Percentiles rank a stretch among this genome's conserved stretches.
phyloP scores from a whole-genome alignment of 2,797 vertebrate species.

The Sebastes alutus region DNA sequence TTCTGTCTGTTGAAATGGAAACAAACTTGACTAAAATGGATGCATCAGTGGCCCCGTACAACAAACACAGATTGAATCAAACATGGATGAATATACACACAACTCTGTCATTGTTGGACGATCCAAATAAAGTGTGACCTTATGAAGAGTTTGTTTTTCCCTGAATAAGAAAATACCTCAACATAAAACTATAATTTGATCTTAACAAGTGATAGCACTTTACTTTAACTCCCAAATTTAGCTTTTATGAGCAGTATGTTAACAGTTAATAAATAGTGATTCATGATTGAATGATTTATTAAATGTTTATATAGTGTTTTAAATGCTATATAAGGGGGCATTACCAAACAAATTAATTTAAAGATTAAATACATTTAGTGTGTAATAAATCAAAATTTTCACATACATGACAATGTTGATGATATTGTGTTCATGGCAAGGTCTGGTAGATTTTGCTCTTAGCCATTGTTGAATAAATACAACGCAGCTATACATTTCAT shows the following conservation, averaged over 20 bases:
- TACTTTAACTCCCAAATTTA: neutral
- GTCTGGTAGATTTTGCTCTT: neutral
- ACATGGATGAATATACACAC: constrained; percentile 30
- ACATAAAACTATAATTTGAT: neutral
- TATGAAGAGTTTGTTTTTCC: constrained; percentile 6
- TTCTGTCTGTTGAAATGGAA: constrained; percentile 35
- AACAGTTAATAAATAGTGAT: neutral
- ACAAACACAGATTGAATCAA: constrained; percentile 42
- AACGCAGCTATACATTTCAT: neutral
- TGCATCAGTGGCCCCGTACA: constrained; percentile 39
- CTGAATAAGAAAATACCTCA: neutral
- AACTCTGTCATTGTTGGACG: neutral
- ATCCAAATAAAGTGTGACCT: constrained; percentile 15
- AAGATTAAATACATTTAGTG: neutral
- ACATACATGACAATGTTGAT: neutral
- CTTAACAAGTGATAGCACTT: neutral
- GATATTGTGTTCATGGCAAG: neutral
- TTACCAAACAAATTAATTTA: neutral
- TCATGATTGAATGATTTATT: neutral
- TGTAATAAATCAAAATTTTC: neutral
- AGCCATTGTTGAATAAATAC: neutral
- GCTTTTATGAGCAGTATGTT: neutral
- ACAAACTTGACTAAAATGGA: constrained; percentile 43
- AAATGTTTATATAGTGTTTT: neutral
- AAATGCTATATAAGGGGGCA: neutral